Conservation (phyloP, 2,113 vertebrate genomes). For the Boleophthalmus pectinirostris region DNA sequence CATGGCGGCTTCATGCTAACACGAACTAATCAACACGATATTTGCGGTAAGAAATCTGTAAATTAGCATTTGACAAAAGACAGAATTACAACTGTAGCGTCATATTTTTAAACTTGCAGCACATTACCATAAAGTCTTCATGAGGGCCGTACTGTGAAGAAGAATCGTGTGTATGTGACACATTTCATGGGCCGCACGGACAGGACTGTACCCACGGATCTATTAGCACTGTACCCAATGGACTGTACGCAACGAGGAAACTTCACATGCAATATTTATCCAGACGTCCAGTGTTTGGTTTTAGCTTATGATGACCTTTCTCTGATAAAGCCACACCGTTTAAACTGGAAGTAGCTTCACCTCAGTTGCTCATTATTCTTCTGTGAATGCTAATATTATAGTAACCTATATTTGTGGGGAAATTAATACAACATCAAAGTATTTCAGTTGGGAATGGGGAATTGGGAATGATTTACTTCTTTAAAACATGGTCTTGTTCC, state of each 20-base stretch:
- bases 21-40: not conserved
- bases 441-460: not conserved
- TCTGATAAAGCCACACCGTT: not conserved
- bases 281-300: too few species aligned
- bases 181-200: too few species aligned
- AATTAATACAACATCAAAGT: conserved; percentile 1
- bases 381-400: not conserved
- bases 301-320: not conserved
- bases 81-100: too few species aligned
- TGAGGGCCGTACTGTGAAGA: too few species aligned
- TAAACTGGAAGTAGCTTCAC: not conserved
- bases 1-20: not conserved
- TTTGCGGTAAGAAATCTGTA: not conserved
- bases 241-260: too few species aligned
- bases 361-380: not conserved
- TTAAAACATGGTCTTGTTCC: conserved; percentile 16
- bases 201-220: too few species aligned
- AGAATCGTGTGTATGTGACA: too few species aligned
- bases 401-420: not conserved
- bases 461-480: conserved; percentile 15
- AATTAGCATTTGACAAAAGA: not conserved
- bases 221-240: too few species aligned
- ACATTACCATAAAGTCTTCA: too few species aligned
- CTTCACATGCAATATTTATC: too few species aligned
- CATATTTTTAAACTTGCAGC: not conserved